These are phyloP conservation scores for Aleadryas rufinucha DNA, from an alignment of 2,113 vertebrate species.

Conservation along the genomic window DNA sequence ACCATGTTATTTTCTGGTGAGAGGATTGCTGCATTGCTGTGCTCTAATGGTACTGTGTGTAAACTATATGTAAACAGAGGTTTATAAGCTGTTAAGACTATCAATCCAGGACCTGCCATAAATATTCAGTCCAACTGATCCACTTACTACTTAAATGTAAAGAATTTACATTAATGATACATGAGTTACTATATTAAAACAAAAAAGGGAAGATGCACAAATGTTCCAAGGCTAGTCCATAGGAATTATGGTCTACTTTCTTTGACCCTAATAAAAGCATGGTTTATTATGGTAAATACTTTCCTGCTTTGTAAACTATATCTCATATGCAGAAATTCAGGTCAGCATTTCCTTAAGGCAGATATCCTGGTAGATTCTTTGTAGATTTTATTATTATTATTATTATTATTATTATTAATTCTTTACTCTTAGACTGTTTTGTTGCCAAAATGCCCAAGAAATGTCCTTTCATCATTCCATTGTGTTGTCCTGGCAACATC, in stretches of 20 bases:
- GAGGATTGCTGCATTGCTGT: neutral
- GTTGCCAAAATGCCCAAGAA: neutral
- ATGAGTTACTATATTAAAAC: neutral
- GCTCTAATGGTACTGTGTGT: neutral
- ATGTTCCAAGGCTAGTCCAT: neutral
- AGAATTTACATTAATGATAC: neutral
- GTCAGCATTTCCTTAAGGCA: neutral
- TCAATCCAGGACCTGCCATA: neutral
- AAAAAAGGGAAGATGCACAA: neutral
- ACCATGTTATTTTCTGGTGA: neutral
- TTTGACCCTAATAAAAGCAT: neutral
- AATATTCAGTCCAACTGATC: neutral
- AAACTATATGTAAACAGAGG: conserved; percentile 31
- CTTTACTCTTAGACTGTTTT: neutral
- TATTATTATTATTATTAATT: neutral
- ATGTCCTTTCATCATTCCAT: neutral
- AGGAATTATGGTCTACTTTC: neutral
- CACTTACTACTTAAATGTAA: neutral
- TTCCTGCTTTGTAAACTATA: neutral
- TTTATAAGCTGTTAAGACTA: conserved; percentile 43
- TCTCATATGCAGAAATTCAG: neutral
- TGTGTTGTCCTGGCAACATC: neutral
- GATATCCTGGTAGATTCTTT: neutral
- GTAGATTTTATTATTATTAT: neutral
- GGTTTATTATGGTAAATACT: neutral